Evolutionary conservation across 2,888 invertebrate species (phyloP).

Genomic region (Lasioglossum marginatum): DNA sequence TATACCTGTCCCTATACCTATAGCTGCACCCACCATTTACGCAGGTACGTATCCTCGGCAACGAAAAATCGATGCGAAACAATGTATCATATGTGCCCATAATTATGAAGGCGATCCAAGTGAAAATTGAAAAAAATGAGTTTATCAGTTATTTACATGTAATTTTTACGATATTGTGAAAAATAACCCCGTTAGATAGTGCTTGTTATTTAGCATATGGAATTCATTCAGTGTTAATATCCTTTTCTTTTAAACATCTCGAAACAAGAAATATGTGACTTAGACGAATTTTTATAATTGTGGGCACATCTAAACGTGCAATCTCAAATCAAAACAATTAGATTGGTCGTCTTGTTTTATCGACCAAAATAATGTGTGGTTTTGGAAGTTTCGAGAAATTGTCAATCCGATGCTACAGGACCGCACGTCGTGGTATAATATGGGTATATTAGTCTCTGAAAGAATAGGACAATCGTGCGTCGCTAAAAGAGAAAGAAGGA

Average conservation of each 20-base stretch:
- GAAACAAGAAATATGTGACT: too few relatives aligned
- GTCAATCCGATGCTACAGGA: too few relatives aligned
- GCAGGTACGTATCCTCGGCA: not conserved
- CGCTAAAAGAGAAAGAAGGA: not conserved
- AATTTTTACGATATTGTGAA: too few relatives aligned
- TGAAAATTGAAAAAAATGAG: too few relatives aligned
- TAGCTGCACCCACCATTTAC: not conserved
- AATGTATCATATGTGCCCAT: not conserved
- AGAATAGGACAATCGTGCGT: not conserved
- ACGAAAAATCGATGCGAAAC: not conserved
- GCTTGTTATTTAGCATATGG: too few relatives aligned
- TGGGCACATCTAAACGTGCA: not conserved
- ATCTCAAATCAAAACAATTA: not conserved
- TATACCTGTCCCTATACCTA: constrained; percentile 13
- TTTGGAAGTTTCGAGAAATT: not conserved
- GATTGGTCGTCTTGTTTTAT: not conserved
- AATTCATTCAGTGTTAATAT: too few relatives aligned
- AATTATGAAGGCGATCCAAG: too few relatives aligned
- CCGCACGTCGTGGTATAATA: too few relatives aligned
- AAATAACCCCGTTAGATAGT: too few relatives aligned
- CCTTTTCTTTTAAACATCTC: too few relatives aligned
- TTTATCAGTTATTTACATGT: too few relatives aligned
- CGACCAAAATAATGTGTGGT: not conserved
- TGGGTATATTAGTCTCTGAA: not conserved
- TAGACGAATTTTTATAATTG: too few relatives aligned